Conservation (phyloP, 2,888 invertebrate genomes). For the Synanthedon formicaeformis region DNA sequence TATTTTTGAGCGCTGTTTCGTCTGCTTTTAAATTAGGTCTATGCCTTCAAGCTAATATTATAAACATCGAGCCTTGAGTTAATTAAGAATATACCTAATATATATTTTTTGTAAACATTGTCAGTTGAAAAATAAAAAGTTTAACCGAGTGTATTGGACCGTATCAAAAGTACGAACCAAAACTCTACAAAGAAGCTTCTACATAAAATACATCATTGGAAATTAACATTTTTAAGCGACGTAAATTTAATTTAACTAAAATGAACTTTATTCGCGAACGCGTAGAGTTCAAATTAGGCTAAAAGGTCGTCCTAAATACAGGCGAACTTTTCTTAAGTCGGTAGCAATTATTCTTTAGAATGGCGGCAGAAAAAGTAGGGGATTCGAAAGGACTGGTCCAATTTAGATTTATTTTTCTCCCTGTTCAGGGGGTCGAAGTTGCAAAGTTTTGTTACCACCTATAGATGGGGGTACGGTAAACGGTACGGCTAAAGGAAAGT, state of each 20-base stretch:
- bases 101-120: too few relatives aligned
- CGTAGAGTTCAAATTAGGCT: slow-evolving; percentile 13
- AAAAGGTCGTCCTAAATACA: slow-evolving; percentile 8
- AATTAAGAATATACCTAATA: too few relatives aligned
- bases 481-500: slow-evolving; percentile 16
- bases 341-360: slow-evolving; percentile 61
- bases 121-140: background rate
- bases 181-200: background rate
- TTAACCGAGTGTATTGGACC: background rate
- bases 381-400: slow-evolving; percentile 63
- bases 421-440: slow-evolving; percentile 26
- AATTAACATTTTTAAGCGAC: slow-evolving; percentile 37
- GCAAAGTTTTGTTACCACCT: slow-evolving; percentile 53
- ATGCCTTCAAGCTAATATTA: too few relatives aligned
- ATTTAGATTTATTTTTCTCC: slow-evolving; percentile 69
- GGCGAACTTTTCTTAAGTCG: slow-evolving; percentile 42
- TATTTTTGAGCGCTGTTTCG: too few relatives aligned
- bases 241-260: slow-evolving; percentile 6
- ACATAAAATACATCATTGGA: slow-evolving; percentile 27
- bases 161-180: background rate
- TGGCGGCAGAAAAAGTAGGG: slow-evolving; percentile 64
- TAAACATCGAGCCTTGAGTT: too few relatives aligned
- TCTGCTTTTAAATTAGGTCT: too few relatives aligned
- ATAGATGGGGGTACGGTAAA: slow-evolving; percentile 13
- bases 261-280: background rate